Evolutionary conservation across 2,113 vertebrate species (phyloP).

Genomic region (Thalassoma bifasciatum): DNA sequence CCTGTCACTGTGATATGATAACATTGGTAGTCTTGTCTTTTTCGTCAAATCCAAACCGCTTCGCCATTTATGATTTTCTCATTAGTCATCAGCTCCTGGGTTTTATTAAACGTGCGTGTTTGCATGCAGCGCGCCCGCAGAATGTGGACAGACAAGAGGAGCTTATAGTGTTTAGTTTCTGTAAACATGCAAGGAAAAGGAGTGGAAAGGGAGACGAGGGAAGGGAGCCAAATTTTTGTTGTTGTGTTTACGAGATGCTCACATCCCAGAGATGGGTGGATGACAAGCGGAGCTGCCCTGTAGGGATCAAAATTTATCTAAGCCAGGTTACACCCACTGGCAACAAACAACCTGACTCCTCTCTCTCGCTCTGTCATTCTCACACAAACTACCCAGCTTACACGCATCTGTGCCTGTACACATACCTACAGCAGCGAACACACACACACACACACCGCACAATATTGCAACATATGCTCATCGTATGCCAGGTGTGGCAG

Average conservation of each 20-base stretch:
- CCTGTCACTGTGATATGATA: conserved; percentile 21
- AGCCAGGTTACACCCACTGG: conserved; percentile 69
- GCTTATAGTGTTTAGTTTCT: background rate
- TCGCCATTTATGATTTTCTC: background rate
- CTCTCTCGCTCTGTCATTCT: conserved; percentile 40
- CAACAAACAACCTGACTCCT: conserved; percentile 41
- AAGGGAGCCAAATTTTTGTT: conserved; percentile 23
- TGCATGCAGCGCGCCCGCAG: background rate
- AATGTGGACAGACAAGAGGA: background rate
- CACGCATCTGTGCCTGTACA: conserved; percentile 29
- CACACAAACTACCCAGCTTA: conserved; percentile 39
- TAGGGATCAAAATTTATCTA: conserved; percentile 75
- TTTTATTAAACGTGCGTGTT: conserved; percentile 9
- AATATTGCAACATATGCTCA: conserved; percentile 37
- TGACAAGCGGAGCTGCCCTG: conserved; percentile 51
- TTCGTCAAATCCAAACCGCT: conserved; percentile 2
- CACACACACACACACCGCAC: conserved; percentile 4
- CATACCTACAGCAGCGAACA: conserved; percentile 25
- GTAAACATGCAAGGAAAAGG: background rate
- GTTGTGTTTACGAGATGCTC: conserved; percentile 38
- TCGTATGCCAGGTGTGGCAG: conserved; percentile 47
- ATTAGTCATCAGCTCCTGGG: background rate
- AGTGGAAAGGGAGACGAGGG: background rate
- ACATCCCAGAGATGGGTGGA: conserved; percentile 52
- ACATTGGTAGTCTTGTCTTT: background rate